These are phyloP conservation scores for Oxycera nigricornis DNA, from an alignment of 2,888 invertebrate genomes.

Conservation along the genomic window DNA sequence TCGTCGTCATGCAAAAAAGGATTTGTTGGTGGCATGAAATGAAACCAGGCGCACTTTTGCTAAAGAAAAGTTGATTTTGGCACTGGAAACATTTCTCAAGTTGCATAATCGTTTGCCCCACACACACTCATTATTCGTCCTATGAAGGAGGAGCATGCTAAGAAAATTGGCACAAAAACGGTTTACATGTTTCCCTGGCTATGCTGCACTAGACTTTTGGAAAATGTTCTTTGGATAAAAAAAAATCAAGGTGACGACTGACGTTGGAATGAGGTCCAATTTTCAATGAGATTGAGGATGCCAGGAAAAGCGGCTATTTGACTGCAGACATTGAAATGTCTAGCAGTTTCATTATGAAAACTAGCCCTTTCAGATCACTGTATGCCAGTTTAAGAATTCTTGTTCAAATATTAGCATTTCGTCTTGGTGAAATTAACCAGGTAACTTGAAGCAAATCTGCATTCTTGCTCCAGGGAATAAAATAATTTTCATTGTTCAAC, in stretches of 20 bases:
- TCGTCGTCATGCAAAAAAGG: background rate
- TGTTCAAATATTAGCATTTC: no score
- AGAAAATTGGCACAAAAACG: slow-evolving; percentile 30
- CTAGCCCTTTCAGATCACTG: no score
- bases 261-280: background rate
- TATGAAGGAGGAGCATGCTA: background rate
- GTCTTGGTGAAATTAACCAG: no score
- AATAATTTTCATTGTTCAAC: no score
- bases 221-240: background rate
- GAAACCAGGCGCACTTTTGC: background rate
- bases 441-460: no score
- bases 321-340: no score
- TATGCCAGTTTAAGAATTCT: no score
- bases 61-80: slow-evolving; percentile 35
- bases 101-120: slow-evolving; percentile 32
- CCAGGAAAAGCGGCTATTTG: no score
- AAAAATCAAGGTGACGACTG: background rate
- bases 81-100: slow-evolving; percentile 33
- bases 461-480: no score
- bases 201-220: background rate
- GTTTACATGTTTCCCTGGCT: slow-evolving; percentile 20
- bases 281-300: background rate
- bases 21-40: background rate
- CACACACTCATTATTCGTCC: slow-evolving; percentile 9
- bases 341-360: no score